A percentile compares a stretch with the other conserved stretches of the same genome.
Conservation (phyloP, 2,797 vertebrate species). For the Crenichthys baileyi region DNA sequence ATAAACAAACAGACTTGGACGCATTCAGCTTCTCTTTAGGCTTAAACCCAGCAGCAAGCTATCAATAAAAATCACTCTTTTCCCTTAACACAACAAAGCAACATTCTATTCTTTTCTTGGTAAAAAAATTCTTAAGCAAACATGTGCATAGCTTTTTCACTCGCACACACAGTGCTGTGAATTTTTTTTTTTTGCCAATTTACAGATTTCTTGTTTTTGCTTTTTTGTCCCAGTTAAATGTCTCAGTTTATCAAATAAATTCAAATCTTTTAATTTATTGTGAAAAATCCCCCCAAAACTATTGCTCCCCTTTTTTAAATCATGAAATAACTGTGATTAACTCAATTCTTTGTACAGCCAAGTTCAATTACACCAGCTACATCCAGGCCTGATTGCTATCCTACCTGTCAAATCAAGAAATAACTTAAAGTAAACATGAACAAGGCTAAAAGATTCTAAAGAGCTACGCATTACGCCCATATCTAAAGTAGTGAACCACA, state of each 20-base stretch:
- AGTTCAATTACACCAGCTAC: not conserved
- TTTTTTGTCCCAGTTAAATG: too few relatives aligned
- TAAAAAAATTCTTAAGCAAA: conserved; percentile 29
- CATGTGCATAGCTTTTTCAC: not conserved
- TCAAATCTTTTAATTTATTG: too few relatives aligned
- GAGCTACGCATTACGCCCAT: not conserved
- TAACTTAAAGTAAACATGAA: not conserved
- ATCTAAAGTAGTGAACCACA: not conserved
- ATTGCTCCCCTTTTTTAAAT: too few relatives aligned
- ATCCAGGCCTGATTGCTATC: not conserved
- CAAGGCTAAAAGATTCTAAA: not conserved
- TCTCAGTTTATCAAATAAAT: too few relatives aligned
- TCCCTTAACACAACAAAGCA: conserved; percentile 18
- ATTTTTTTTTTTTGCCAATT: too few relatives aligned
- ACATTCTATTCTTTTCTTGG: conserved; percentile 13
- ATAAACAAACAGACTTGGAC: conserved; percentile 37
- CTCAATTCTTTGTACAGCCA: too few relatives aligned
- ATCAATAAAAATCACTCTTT: conserved; percentile 36
- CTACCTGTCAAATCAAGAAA: not conserved
- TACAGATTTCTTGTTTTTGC: too few relatives aligned
- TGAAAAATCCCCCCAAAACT: too few relatives aligned
- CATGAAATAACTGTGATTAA: too few relatives aligned
- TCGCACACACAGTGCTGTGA: not conserved
- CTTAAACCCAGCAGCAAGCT: conserved; percentile 38
- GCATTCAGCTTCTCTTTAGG: conserved; percentile 44